Percentiles rank a stretch among this genome's conserved stretches.
These are phyloP conservation scores for Montipora cactus DNA, from an alignment of 64 coral and sea anemone genomes.

Conservation along the genomic window DNA sequence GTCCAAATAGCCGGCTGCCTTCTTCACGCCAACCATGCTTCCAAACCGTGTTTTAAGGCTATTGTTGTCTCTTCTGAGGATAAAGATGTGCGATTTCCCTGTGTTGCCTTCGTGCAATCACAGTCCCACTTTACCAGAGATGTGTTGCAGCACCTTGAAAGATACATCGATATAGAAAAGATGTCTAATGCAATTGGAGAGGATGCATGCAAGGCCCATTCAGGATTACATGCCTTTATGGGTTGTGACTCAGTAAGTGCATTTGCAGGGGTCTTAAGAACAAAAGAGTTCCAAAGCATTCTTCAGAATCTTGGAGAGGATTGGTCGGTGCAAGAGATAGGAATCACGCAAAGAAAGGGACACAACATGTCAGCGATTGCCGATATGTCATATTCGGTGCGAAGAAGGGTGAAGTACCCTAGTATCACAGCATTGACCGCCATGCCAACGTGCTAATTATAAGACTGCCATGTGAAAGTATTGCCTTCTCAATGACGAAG, in stretches of 20 bases:
- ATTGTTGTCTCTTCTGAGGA: too few relatives aligned
- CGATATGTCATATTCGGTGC: not conserved
- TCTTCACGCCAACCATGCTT: too few relatives aligned
- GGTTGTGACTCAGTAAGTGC: slow-evolving; percentile 54
- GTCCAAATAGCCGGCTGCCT: not conserved
- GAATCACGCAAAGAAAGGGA: not conserved
- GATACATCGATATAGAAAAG: slow-evolving; percentile 41
- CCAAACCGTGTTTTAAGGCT: too few relatives aligned
- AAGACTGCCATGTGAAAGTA: not conserved
- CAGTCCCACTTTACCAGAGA: slow-evolving; percentile 34
- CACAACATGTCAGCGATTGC: not conserved
- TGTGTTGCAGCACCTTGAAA: not conserved
- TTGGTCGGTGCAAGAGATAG: not conserved
- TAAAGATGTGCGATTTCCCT: not conserved
- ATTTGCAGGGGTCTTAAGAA: slow-evolving; percentile 28
- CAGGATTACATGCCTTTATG: slow-evolving; percentile 44
- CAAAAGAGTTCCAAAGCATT: not conserved
- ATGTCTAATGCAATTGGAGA: slow-evolving; percentile 5
- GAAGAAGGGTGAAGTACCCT: slow-evolving; percentile 7
- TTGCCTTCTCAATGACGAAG: not conserved
- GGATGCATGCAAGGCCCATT: slow-evolving; percentile 2
- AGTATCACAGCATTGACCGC: slow-evolving; percentile 28
- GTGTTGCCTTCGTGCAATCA: not conserved
- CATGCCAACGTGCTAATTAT: slow-evolving; percentile 3
- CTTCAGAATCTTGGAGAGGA: not conserved